Conservation (phyloP, 2,113 vertebrate species). For the Bambusicola thoracicus region DNA sequence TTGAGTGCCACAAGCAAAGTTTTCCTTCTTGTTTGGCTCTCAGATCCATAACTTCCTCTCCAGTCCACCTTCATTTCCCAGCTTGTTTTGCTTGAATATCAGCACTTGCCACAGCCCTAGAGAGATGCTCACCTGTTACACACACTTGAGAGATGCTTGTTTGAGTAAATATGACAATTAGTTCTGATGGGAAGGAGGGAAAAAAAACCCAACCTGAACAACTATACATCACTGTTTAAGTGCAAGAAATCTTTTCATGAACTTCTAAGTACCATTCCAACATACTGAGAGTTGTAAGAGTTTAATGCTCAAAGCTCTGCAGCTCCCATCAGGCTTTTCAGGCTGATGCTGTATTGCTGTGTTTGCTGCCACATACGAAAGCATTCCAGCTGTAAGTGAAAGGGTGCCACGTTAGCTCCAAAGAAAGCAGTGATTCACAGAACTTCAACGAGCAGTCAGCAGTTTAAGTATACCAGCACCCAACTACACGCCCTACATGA, state of each 20-base stretch:
- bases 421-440: neutral
- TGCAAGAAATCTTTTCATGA: neutral
- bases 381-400: neutral
- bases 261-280: neutral
- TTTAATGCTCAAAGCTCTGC: neutral
- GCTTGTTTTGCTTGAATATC: neutral
- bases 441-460: neutral
- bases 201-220: neutral
- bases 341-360: neutral
- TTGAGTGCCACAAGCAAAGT: neutral
- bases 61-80: neutral
- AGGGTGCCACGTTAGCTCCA: neutral
- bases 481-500: no score
- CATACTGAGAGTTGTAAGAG: neutral
- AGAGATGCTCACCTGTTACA: neutral
- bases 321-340: neutral
- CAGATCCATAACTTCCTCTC: neutral
- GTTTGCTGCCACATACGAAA: neutral
- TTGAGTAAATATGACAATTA: neutral
- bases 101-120: neutral
- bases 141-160: neutral
- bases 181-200: neutral
- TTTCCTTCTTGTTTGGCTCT: neutral
- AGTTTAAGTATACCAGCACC: no score
- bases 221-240: rapidly evolving